Evolutionary conservation across 2,113 vertebrate species (phyloP).

Genomic region (Sisor rabdophorus): DNA sequence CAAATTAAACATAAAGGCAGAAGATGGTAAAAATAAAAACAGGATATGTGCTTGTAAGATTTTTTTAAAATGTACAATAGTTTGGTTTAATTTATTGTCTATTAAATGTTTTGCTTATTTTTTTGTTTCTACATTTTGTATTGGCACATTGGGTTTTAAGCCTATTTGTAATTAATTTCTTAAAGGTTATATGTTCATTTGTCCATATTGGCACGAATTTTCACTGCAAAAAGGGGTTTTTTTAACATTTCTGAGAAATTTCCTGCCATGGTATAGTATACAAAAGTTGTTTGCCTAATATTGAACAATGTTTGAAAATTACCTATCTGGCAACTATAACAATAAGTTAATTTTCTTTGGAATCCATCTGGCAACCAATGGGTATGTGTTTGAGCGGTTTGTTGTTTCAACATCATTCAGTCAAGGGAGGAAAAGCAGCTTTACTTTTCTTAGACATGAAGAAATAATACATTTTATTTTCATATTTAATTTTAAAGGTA

Average conservation of each 20-base stretch:
- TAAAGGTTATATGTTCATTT: too few species aligned
- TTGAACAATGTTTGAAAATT: neutral
- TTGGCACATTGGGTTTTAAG: neutral
- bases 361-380: neutral
- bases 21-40: too few species aligned
- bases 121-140: neutral
- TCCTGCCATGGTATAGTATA: too few species aligned
- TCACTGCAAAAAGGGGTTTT: too few species aligned
- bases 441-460: constrained; percentile 38
- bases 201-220: too few species aligned
- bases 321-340: neutral
- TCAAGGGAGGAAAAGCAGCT: constrained; percentile 7
- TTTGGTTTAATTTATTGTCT: neutral
- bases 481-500: neutral
- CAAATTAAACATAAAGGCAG: too few species aligned
- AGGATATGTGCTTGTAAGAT: neutral
- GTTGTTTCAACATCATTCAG: constrained; percentile 26
- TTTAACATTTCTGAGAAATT: too few species aligned
- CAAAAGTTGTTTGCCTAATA: too few species aligned
- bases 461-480: neutral
- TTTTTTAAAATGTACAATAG: neutral
- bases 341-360: neutral
- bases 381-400: neutral
- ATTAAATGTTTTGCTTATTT: neutral
- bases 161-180: neutral